Evolutionary conservation across 2,888 invertebrate species (phyloP), one percentile per base, ranked within the genome.

Genomic region (Temnothorax unifasciatus): DNA sequence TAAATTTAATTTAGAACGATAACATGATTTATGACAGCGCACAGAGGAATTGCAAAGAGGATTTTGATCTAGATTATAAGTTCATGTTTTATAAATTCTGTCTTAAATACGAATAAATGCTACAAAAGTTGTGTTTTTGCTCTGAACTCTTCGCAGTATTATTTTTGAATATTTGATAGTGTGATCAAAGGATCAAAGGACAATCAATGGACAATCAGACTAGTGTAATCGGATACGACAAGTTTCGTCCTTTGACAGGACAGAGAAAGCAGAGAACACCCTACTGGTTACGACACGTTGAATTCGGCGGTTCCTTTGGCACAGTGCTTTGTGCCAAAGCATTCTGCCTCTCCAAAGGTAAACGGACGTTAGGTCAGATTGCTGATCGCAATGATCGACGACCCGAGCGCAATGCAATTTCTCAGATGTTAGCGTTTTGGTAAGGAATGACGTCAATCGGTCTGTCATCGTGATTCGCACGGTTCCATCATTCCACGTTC

Each of bases 361-460:
- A 13, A 52, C 29, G n/a, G 44, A 25, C 15, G 11, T 54, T 34
- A 54, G 15, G 25, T 79, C 57, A 44, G 18, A 13, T 71, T 57
- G 18, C 21, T 21, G 57, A 57, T 25, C 3, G 44, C 34, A 69
- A 52, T 44, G 54, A 29, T 54, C n/a, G 41, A 50, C 9, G 21
- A 59, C 21, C 18, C 21, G 44, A 54, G 11, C 15, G 54, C 18
- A 76, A 44, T 69, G 21, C 57, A 59, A 73, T 81, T 81, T 73
- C 73, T 81, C 73, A 73, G 57, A 81, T 59, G 18, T 71, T 59
- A 47, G 34, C 13, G 21, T 73, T 47, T 81, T 18, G 41, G 11
- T n/a, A 69, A 0, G 25, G 9, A 79, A 47, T 2, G 9, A 57
- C 21, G 38, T 21, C 47, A 38, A 9, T 77, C n/a, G 9, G 11